phyloP scores from a whole-genome alignment of 2,797 vertebrate species.

The Selene dorsalis region DNA sequence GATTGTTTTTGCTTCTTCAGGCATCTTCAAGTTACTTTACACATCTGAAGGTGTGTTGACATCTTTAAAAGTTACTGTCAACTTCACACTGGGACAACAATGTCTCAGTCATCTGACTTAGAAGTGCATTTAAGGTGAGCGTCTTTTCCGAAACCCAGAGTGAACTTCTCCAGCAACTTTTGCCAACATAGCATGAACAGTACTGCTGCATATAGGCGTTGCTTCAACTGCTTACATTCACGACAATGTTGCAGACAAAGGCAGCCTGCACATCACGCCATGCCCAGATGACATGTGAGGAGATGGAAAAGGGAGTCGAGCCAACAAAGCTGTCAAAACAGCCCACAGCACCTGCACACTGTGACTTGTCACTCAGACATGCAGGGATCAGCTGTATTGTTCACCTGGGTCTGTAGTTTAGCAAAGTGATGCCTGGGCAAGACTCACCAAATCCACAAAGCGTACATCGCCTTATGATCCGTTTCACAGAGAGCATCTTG shows the following conservation, averaged over 20 bases:
- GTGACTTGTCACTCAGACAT: constrained; percentile 33
- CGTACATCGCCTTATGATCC: background rate
- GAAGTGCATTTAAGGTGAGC: background rate
- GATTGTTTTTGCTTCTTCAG: background rate
- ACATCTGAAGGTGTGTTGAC: background rate
- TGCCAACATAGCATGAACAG: background rate
- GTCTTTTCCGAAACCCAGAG: background rate
- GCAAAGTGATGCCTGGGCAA: constrained; percentile 20
- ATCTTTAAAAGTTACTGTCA: background rate
- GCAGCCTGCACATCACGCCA: background rate
- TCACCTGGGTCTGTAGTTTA: background rate
- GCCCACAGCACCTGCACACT: constrained; percentile 15
- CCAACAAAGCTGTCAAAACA: constrained; percentile 55
- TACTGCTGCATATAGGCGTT: background rate
- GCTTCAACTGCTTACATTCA: constrained; percentile 20
- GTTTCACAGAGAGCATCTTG: no score
- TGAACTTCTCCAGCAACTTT: background rate
- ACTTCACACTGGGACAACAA: background rate
- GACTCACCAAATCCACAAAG: constrained; percentile 20
- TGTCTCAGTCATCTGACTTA: no score
- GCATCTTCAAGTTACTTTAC: background rate
- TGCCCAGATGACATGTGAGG: constrained; percentile 28
- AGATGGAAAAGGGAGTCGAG: constrained; percentile 18
- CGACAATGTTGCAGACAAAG: constrained; percentile 12
- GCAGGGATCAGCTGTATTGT: constrained; percentile 47